phyloP scores from a whole-genome alignment of 2,888 invertebrate species.

The Macrophya alboannulata region DNA sequence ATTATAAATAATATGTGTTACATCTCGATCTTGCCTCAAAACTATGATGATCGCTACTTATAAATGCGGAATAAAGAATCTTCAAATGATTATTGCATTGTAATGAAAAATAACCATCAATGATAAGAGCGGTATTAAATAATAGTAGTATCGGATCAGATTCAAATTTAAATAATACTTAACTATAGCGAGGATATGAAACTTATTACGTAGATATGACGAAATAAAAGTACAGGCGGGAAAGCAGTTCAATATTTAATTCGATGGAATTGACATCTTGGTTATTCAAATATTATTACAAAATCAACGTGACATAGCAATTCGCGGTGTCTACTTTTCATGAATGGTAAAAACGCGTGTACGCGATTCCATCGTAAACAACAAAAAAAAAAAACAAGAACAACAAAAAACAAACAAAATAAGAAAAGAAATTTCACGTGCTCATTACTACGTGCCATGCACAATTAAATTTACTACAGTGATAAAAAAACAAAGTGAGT shows the following conservation, averaged over 20 bases:
- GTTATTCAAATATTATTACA: background rate
- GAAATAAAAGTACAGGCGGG: background rate
- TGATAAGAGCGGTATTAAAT: background rate
- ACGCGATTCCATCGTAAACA: background rate
- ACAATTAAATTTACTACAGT: background rate
- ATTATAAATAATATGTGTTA: background rate
- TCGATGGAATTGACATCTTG: constrained; percentile 1
- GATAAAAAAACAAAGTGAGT: background rate
- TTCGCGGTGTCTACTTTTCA: background rate
- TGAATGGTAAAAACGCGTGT: background rate
- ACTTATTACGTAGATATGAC: background rate
- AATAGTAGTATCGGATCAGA: background rate
- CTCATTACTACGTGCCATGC: background rate
- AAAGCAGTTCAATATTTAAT: constrained; percentile 18
- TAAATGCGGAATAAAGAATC: background rate
- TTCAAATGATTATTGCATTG: background rate
- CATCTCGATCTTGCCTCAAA: background rate
- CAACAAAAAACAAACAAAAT: background rate
- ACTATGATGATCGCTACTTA: background rate
- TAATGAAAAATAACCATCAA: background rate
- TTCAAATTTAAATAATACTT: constrained; percentile 22
- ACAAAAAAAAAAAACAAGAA: background rate
- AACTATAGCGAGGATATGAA: background rate
- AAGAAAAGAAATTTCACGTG: constrained; percentile 7
- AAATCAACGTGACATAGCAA: constrained; percentile 25